phyloP scores from a whole-genome alignment of 2,113 vertebrate genomes.

The Scomber colias region DNA sequence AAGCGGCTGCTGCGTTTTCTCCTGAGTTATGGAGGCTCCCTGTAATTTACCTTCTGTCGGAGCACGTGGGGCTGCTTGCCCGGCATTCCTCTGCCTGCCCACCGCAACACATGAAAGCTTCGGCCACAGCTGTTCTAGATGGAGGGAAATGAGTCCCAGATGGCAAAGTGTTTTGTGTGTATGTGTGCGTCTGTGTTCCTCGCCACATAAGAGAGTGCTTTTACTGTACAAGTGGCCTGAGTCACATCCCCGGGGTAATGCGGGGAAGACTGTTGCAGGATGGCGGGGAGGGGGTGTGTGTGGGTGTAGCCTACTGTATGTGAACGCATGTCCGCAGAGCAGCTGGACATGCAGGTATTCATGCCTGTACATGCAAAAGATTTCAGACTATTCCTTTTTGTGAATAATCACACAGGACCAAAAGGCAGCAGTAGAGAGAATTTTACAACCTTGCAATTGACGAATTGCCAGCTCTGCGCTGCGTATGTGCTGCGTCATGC shows the following conservation, averaged over 20 bases:
- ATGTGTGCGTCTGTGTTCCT: constrained; percentile 61
- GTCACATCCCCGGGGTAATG: constrained; percentile 69
- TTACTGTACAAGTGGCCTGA: constrained; percentile 75
- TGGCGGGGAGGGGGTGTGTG: constrained; percentile 5
- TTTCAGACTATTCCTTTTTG: neutral
- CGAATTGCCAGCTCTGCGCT: neutral
- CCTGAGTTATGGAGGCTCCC: constrained; percentile 63
- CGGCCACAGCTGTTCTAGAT: constrained; percentile 76
- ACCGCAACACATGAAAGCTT: constrained; percentile 78
- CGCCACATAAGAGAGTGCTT: constrained; percentile 73
- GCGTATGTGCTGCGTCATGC: constrained; percentile 51
- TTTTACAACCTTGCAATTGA: constrained; percentile 41
- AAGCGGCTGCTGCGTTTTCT: constrained; percentile 59
- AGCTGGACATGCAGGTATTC: constrained; percentile 45
- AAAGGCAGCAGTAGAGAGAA: constrained; percentile 6
- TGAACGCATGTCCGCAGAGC: constrained; percentile 27
- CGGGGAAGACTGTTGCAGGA: constrained; percentile 57
- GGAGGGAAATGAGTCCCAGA: constrained; percentile 76
- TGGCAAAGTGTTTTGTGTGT: constrained; percentile 70
- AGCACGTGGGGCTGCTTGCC: constrained; percentile 50
- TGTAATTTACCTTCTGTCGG: constrained; percentile 80
- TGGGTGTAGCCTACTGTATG: constrained; percentile 59
- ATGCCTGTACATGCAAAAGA: constrained; percentile 13
- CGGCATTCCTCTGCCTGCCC: constrained; percentile 73
- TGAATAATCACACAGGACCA: neutral